Evolutionary conservation across 2,888 invertebrate genomes (phyloP).

Genomic region (Hybos culiciformis): DNA sequence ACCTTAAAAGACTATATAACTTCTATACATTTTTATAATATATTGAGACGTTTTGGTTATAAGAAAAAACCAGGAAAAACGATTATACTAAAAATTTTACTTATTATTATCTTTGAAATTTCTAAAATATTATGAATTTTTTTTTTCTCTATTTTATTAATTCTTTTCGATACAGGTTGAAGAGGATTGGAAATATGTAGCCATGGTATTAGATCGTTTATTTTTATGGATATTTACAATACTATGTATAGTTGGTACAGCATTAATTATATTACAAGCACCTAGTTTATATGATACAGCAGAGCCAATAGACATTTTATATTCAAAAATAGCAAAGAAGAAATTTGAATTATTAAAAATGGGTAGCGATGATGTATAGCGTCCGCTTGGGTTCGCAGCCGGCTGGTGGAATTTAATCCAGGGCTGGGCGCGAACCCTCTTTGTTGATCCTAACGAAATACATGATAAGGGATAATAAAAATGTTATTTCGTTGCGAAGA

Average conservation of each 20-base stretch:
- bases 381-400: constrained; percentile 39
- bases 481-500: no score
- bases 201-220: constrained; percentile 87
- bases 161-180: no score
- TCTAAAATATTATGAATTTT: no score
- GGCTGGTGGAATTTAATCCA: constrained; percentile 54
- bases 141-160: no score
- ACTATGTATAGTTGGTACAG: constrained; percentile 83
- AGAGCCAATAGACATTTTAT: constrained; percentile 76
- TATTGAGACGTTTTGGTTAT: no score
- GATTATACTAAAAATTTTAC: no score
- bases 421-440: constrained; percentile 52
- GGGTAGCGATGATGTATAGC: constrained; percentile 49
- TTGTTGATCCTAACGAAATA: constrained; percentile 56
- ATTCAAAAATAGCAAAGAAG: constrained; percentile 84
- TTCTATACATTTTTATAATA: no score
- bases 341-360: constrained; percentile 77
- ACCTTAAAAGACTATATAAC: no score
- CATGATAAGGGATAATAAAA: no score
- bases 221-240: constrained; percentile 92
- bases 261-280: constrained; percentile 75
- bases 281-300: constrained; percentile 85
- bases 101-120: no score
- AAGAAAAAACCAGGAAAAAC: no score
- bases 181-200: constrained; percentile 97